These are phyloP conservation scores for Adelphocoris suturalis DNA, from an alignment of 2,888 invertebrate species.

Conservation along the genomic window DNA sequence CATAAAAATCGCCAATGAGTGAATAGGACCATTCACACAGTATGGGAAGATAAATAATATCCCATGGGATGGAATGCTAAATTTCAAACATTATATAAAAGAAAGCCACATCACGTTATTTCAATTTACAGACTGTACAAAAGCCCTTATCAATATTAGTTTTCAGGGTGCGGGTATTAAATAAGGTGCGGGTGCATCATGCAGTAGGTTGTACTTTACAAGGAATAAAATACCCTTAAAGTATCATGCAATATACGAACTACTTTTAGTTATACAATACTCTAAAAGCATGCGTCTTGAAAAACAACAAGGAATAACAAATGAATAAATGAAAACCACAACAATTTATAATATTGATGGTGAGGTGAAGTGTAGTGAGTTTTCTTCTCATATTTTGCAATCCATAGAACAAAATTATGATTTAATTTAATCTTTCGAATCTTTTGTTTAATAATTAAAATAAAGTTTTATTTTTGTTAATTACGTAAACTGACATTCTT, in stretches of 20 bases:
- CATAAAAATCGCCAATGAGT: too few species aligned
- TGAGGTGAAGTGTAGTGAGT: conserved; percentile 63
- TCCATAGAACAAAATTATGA: conserved; percentile 48
- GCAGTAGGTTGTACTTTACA: conserved; percentile 22
- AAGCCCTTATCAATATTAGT: background rate
- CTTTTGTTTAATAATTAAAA: background rate
- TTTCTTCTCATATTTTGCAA: conserved; percentile 45
- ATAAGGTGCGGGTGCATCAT: conserved; percentile 47
- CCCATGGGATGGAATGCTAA: background rate
- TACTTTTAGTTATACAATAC: background rate
- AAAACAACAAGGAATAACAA: conserved; percentile 18
- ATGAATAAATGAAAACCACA: conserved; percentile 31
- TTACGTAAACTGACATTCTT: conserved; percentile 61
- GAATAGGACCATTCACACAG: background rate
- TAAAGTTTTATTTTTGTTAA: conserved; percentile 19
- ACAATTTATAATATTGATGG: background rate
- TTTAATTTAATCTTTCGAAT: background rate
- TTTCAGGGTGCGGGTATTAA: conserved; percentile 25
- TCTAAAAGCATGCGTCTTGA: conserved; percentile 8
- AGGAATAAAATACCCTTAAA: background rate
- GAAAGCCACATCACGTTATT: background rate
- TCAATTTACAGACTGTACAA: conserved; percentile 21
- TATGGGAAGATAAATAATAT: background rate
- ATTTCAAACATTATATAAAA: background rate
- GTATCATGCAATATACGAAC: conserved; percentile 9